Percentiles rank a stretch among this genome's conserved stretches.
Evolutionary conservation across 1,140 invertebrate genomes (phyloP).

Genomic region (Tetragonula clypearis): DNA sequence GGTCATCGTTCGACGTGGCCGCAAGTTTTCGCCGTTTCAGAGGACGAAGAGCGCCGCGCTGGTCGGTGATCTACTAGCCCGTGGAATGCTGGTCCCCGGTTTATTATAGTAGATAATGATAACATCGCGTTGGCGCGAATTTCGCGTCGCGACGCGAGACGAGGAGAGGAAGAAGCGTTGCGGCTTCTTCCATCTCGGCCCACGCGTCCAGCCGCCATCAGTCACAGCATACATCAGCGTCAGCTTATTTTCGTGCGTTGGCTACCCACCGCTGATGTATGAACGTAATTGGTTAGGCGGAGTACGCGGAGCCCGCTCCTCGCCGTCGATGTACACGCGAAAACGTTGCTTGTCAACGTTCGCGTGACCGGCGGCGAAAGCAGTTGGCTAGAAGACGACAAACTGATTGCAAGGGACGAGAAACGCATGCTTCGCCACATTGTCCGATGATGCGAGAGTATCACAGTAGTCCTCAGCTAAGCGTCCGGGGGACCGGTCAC

Average conservation of each 20-base stretch:
- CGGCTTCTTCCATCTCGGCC: constrained; percentile 45
- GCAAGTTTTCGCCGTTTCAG: constrained; percentile 38
- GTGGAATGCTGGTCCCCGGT: constrained; percentile 68
- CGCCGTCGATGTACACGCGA: constrained; percentile 57
- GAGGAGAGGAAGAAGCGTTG: neutral
- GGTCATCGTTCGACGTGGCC: constrained; percentile 62
- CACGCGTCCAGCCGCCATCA: constrained; percentile 56
- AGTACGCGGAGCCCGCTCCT: constrained; percentile 47
- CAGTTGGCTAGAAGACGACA: constrained; percentile 15
- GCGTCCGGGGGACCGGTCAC: too few species aligned
- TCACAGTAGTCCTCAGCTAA: neutral
- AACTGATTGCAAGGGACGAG: constrained; percentile 16
- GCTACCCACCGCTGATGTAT: constrained; percentile 71
- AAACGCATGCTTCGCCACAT: neutral
- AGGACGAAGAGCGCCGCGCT: constrained; percentile 32
- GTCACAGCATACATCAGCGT: constrained; percentile 76
- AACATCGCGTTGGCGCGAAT: constrained; percentile 67
- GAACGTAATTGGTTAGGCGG: constrained; percentile 79
- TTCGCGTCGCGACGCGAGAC: constrained; percentile 32
- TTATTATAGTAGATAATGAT: constrained; percentile 80
- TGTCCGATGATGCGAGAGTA: neutral
- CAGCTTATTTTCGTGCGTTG: constrained; percentile 76
- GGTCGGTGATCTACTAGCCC: constrained; percentile 69
- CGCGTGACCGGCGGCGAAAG: neutral
- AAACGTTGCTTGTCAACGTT: constrained; percentile 49